phyloP scores from a whole-genome alignment of 2,888 invertebrate species.

The Corbicula japonica region DNA sequence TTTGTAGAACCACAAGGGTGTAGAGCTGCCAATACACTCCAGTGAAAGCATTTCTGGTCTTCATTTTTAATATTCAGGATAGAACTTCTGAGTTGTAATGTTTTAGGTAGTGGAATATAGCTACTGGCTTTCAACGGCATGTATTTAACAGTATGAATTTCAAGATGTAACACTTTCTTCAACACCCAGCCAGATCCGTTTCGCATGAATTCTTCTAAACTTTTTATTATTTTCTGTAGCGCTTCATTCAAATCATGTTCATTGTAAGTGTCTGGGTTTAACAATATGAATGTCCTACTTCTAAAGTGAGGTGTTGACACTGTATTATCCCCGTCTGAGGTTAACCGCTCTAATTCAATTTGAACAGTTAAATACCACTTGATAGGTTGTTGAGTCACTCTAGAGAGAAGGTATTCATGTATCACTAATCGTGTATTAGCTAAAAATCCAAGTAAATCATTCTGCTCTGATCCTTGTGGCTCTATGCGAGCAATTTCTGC shows the following conservation, averaged over 20 bases:
- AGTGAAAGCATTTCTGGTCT: conserved; percentile 53
- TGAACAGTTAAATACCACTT: no score
- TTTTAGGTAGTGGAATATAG: conserved; percentile 39
- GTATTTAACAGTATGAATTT: no score
- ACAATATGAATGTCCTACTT: background rate
- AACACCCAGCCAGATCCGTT: no score
- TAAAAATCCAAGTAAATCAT: conserved; percentile 27
- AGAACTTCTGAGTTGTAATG: conserved; percentile 32
- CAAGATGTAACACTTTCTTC: no score
- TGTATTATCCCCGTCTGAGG: conserved; percentile 16
- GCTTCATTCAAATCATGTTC: no score
- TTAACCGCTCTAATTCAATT: conserved; percentile 17
- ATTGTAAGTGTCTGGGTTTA: conserved; percentile 12
- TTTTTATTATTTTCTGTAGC: conserved; percentile 13
- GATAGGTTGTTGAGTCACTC: conserved; percentile 15
- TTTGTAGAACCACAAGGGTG: conserved; percentile 20
- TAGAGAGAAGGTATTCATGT: conserved; percentile 11
- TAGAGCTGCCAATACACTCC: conserved; percentile 38
- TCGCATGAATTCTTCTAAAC: conserved; percentile 17
- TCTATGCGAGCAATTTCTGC: conserved; percentile 18
- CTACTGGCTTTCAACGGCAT: no score
- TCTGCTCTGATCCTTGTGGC: no score
- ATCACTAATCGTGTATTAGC: conserved; percentile 13
- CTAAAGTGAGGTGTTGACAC: background rate
- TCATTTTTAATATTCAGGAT: conserved; percentile 55